A percentile compares a stretch with the other conserved stretches of the same genome.
phyloP scores from a whole-genome alignment of 2,113 vertebrate species.

The Austrofundulus limnaeus region DNA sequence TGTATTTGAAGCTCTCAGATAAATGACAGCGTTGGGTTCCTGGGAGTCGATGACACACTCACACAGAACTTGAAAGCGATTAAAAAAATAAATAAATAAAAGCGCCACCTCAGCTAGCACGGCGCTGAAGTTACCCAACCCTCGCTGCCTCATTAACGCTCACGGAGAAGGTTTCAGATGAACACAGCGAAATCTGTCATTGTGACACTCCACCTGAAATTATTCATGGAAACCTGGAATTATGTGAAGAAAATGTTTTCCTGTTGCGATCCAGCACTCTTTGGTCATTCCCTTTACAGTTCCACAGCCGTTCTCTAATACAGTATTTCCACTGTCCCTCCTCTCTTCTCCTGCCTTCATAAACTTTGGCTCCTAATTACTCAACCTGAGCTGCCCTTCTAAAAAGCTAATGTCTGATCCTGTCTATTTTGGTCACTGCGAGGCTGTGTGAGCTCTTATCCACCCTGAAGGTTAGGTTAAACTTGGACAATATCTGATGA shows the following conservation, averaged over 20 bases:
- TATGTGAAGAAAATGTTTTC: slow-evolving; percentile 38
- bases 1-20: slow-evolving; percentile 23
- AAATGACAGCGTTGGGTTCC: neutral
- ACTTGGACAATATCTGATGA: too few relatives aligned
- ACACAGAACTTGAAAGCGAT: slow-evolving; percentile 19
- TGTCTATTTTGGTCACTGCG: too few relatives aligned
- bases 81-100: neutral
- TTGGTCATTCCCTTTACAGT: too few relatives aligned
- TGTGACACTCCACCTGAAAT: slow-evolving; percentile 39
- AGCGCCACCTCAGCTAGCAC: neutral
- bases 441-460: too few relatives aligned
- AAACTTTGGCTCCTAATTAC: too few relatives aligned
- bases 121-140: neutral
- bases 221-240: slow-evolving; percentile 46
- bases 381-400: too few relatives aligned
- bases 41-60: slow-evolving; percentile 19
- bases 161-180: slow-evolving; percentile 10
- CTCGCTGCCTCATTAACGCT: slow-evolving; percentile 39
- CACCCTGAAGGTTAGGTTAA: too few relatives aligned
- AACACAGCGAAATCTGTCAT: slow-evolving; percentile 43
- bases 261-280: too few relatives aligned
- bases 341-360: too few relatives aligned
- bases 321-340: too few relatives aligned
- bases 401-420: too few relatives aligned
- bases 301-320: too few relatives aligned